Evolutionary conservation across 2,113 vertebrate species (phyloP), one percentile per base, ranked within the genome.

Genomic region (Jacana jacana): DNA sequence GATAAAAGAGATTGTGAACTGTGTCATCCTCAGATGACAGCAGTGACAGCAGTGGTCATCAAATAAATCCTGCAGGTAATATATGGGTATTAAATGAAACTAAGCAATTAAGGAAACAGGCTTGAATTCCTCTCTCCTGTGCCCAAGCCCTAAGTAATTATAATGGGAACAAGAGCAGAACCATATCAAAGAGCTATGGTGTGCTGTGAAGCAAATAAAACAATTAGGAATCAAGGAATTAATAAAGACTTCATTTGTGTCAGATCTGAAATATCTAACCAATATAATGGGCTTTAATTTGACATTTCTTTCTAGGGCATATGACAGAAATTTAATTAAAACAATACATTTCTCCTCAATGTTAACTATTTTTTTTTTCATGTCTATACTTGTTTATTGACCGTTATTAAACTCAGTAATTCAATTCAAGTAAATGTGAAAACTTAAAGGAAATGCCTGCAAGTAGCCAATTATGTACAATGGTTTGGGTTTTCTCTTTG

Each of bases 311-410:
- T 57, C 71, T 30, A 35, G 37, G 63, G 61, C 60, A 81, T 60
- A 81, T 33, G 72, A 93, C 91, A 95, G 91, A 84, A 94, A 91
- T 83, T 96, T 97, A 97, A 97, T 97, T 97, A 95, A 97, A 95
- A 96, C 96, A 93, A 96, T 97, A 95, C 54, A 81, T 96, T 95
- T 96, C 81, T 86, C 61, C 94, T 89, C 83, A 81, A 17, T 88
- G 86, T 73, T 90, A 93, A 93, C 51, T 46, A 51, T 64, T 76
- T 69, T 81, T 93, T 65, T 42, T 30, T 40, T 42, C 9, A 66
- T 13, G 75, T 60, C 86, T 71, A 25, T 70, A 35, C 69, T 92
- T 92, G 60, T 68, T 83, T 97, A 86, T 95, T 97, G 91, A 93
- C 88, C 91, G 70, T 92, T 97, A 96, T 95, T 97, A 89, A 91